phyloP scores from a whole-genome alignment of 1,140 invertebrate species.

The Micrasema longulum region DNA sequence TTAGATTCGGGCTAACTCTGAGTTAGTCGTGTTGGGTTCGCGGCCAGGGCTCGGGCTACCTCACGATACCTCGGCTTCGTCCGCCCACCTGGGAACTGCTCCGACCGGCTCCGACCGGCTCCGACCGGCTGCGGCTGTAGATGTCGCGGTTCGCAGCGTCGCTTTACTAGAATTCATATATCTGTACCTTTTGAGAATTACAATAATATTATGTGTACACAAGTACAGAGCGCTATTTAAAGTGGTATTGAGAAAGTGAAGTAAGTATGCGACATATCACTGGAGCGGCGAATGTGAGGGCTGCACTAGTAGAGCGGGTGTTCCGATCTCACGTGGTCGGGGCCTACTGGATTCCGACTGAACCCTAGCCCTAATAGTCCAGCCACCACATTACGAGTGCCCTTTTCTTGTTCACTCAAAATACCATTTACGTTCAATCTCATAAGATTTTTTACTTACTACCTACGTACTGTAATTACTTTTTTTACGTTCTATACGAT shows the following conservation, averaged over 20 bases:
- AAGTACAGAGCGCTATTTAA: conserved; percentile 42
- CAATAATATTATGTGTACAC: conserved; percentile 11
- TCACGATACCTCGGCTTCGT: background rate
- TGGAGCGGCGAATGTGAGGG: conserved; percentile 3
- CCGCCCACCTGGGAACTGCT: background rate
- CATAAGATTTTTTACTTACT: conserved; percentile 25
- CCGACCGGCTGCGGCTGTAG: background rate
- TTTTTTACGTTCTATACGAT: conserved; percentile 34
- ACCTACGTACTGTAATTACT: conserved; percentile 31
- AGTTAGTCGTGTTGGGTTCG: conserved; percentile 5
- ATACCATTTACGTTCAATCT: conserved; percentile 31
- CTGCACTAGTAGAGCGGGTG: conserved; percentile 20
- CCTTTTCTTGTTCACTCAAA: conserved; percentile 6
- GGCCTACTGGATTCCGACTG: conserved; percentile 1
- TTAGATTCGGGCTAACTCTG: conserved; percentile 42
- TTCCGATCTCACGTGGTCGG: conserved; percentile 51
- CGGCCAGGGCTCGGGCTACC: background rate
- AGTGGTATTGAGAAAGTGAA: conserved; percentile 27
- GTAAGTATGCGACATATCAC: conserved; percentile 6
- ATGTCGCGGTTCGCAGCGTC: conserved; percentile 43
- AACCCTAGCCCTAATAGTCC: conserved; percentile 18
- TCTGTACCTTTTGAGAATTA: conserved; percentile 22
- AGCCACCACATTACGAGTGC: background rate
- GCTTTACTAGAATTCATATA: conserved; percentile 45
- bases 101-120: too few species aligned